Conservation (phyloP, 2,797 vertebrate genomes). For the Adrianichthys oophorus region DNA sequence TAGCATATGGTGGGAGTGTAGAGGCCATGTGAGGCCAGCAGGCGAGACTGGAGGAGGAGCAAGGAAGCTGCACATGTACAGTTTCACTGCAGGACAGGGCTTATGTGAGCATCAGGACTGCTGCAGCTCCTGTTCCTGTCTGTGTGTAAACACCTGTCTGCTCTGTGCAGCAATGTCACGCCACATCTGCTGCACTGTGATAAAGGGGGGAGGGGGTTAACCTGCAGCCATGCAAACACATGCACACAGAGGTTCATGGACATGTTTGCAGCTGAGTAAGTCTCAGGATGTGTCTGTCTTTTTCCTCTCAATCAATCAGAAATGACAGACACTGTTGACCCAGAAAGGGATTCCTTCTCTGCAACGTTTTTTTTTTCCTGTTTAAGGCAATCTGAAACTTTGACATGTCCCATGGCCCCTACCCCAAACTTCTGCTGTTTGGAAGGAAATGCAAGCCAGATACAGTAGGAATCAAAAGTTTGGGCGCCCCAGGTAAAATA, state of each 20-base stretch:
- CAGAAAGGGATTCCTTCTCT: slow-evolving; percentile 48
- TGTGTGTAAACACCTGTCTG: slow-evolving; percentile 47
- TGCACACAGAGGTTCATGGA: slow-evolving; percentile 22
- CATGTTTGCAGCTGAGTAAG: slow-evolving; percentile 32
- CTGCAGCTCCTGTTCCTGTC: slow-evolving; percentile 15
- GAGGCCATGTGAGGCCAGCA: slow-evolving; percentile 46
- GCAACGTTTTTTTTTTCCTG: slow-evolving; percentile 23
- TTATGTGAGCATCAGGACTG: neutral
- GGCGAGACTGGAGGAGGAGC: slow-evolving; percentile 40
- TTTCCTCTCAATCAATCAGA: slow-evolving; percentile 50
- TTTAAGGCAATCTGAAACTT: slow-evolving; percentile 30
- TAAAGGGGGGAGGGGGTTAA: slow-evolving; percentile 3
- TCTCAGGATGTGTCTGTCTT: slow-evolving; percentile 46
- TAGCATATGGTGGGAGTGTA: slow-evolving; percentile 60
- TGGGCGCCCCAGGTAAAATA: too few species aligned
- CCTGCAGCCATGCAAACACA: slow-evolving; percentile 29
- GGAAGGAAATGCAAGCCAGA: slow-evolving; percentile 68
- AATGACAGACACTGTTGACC: slow-evolving; percentile 67
- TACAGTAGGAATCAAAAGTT: neutral
- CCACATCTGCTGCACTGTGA: slow-evolving; percentile 48
- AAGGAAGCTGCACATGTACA: slow-evolving; percentile 18
- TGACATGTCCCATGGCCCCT: slow-evolving; percentile 35
- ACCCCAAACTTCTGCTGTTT: slow-evolving; percentile 33
- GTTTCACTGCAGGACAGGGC: slow-evolving; percentile 8
- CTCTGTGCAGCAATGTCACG: slow-evolving; percentile 16